These are phyloP conservation scores for Eupithecia exiguata DNA, from an alignment of 2,888 invertebrate genomes.

Conservation along the genomic window DNA sequence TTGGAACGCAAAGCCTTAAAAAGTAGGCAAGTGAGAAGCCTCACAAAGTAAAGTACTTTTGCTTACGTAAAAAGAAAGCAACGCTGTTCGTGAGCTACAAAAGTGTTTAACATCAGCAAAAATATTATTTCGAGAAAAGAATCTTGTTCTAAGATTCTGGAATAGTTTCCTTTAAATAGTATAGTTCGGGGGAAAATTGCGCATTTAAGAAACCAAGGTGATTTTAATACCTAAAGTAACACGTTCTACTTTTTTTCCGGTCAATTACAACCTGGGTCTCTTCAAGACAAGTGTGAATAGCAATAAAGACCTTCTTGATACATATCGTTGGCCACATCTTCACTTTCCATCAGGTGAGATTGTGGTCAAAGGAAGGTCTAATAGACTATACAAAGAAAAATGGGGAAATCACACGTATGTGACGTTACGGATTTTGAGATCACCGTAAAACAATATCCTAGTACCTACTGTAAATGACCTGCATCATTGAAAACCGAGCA, in stretches of 20 bases:
- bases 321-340: too few relatives aligned
- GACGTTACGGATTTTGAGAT: background rate
- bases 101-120: slow-evolving; percentile 28
- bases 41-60: slow-evolving; percentile 43
- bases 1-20: slow-evolving; percentile 41
- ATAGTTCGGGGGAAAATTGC: background rate
- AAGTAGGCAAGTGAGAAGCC: slow-evolving; percentile 45
- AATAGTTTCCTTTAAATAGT: background rate
- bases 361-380: too few relatives aligned
- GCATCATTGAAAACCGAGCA: background rate
- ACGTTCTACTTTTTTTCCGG: too few relatives aligned
- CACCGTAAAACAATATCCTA: background rate
- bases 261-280: too few relatives aligned
- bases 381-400: too few relatives aligned
- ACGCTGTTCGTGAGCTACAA: slow-evolving; percentile 44
- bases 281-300: too few relatives aligned
- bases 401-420: background rate
- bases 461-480: background rate
- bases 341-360: too few relatives aligned
- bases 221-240: background rate
- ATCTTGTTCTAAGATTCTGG: background rate
- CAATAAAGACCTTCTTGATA: too few relatives aligned
- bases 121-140: background rate
- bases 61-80: slow-evolving; percentile 45
- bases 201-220: background rate